Evolutionary conservation across 2,113 vertebrate species (phyloP), one percentile per base, ranked within the genome.

Genomic region (Trematocara macrostoma): DNA sequence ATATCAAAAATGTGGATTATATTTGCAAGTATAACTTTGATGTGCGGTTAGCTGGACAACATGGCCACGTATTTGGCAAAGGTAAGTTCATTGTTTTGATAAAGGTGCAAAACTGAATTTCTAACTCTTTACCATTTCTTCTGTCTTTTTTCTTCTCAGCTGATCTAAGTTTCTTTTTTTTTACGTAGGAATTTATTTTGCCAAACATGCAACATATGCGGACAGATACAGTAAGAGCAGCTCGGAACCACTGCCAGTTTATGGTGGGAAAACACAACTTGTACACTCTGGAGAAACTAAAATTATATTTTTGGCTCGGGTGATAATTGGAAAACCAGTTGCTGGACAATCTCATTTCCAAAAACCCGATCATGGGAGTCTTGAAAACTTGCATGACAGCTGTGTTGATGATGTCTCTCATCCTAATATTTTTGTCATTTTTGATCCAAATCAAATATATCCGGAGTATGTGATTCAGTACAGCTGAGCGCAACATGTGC

Each of bases 21-120:
- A 98, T 98, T 91, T 98, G 97, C 91, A 97, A 96, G 86, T 97
- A 97, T 90, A 98, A 98, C 88, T 98, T 98, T 91, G 97, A 98
- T 83, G 96, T 97, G 94, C 94, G 96, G 81, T 94, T 98, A 91
- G 94, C 96, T 69, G 95, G 95, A n/a, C 87, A 95, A 56, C 88
- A 95, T 26, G 97, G 89, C 49, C 59, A 96, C 35, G 0, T 88
- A 0, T 96, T 78, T 85, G 97, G 97, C 81, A 97, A 97, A 96
- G 97, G 98, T 97, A 93, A 91, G 83, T 74, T 3, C 18, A 38
- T 11, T 35, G 10, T 64, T 38, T 7, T 20, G 4, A 2, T n/a
- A 57, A 40, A 2, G 1, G 31, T 57, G 11, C 29, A 6, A 3
- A 5, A 2, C 0, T 35, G 38, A 38, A 78, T 26, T 47, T 5